These are phyloP conservation scores for Cheilosia scutellata DNA, from an alignment of 2,888 invertebrate genomes.

Conservation along the genomic window DNA sequence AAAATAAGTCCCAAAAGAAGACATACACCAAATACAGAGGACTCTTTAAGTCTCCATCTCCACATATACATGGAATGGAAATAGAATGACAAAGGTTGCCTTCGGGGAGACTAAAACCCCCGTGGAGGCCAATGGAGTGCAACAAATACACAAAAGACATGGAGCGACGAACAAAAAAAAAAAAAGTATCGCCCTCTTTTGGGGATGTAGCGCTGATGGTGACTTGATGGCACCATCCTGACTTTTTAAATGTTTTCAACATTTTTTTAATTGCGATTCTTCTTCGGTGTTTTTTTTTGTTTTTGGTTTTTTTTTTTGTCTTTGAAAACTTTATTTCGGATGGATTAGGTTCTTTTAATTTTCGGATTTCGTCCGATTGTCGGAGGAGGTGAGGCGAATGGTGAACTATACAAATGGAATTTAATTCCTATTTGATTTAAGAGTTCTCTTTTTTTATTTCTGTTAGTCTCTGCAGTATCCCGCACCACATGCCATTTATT, in stretches of 20 bases:
- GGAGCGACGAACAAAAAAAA: slow-evolving; percentile 17
- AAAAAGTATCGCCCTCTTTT: slow-evolving; percentile 18
- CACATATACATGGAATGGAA: slow-evolving; percentile 16
- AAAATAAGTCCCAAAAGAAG: background rate
- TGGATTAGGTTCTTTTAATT: slow-evolving; percentile 26
- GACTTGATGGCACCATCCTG: slow-evolving; percentile 37
- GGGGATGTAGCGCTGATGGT: slow-evolving; percentile 19
- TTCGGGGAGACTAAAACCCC: slow-evolving; percentile 42
- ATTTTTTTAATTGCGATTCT: slow-evolving; percentile 31
- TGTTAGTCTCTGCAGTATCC: background rate
- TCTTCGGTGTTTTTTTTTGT: background rate
- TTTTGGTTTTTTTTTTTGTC: background rate
- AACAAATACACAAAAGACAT: slow-evolving; percentile 41
- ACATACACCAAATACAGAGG: background rate
- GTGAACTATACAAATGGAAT: slow-evolving; percentile 24
- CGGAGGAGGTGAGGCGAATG: slow-evolving; percentile 19
- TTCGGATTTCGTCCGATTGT: slow-evolving; percentile 16
- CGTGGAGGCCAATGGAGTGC: slow-evolving; percentile 62
- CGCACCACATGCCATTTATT: background rate
- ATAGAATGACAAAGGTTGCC: slow-evolving; percentile 44
- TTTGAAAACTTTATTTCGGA: slow-evolving; percentile 18
- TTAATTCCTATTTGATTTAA: slow-evolving; percentile 41
- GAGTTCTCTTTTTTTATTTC: background rate
- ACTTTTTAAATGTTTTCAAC: background rate
- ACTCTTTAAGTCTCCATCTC: slow-evolving; percentile 17